Evolutionary conservation across 2,113 vertebrate species (phyloP), one percentile per base, ranked within the genome.

Genomic region (Paracyprichromis sp.): DNA sequence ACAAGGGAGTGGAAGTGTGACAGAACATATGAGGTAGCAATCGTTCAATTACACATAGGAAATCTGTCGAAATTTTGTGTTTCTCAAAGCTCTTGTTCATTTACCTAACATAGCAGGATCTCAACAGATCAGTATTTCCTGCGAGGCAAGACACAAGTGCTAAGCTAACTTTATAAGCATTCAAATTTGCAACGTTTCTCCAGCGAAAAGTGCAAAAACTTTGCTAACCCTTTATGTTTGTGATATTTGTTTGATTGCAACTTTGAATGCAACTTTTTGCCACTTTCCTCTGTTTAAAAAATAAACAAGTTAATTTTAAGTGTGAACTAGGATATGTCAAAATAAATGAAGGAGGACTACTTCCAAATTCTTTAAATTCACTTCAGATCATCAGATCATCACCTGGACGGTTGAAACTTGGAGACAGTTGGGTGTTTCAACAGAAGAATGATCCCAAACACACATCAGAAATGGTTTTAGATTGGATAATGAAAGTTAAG

Each of bases 41-140:
- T 59, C 0, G 3, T 52, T 17, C 9, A 59, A 26, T 26, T 24
- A 26, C 45, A 57, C 21, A 29, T 1, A 9, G 45, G 3, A 79
- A 56, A 52, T 54, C 11, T 57, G 5, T 47, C 9, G 2, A 24
- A 43, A 8, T 57, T 7, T 8, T 69, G 14, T 5, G 14, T 31
- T 16, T 14, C n/a, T 45, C 63, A 3, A 4, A 29, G 8, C 17
- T 47, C 4, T 19, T 81, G 5, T 17, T 47, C 69, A 47, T 11
- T 47, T 47, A 76, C 24, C 4, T 26, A 45, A 16, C 8, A 45
- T 26, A 43, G 38, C 38, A 76, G 40, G 40, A 0, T 76, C 69
- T 47, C 69, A 29, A 16, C 21, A 73, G 21, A 45, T 43, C 69
- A 76, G 40, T 17, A 17, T 45, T 26, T 47, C 4, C 40, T 47